These are phyloP conservation scores for Myathropa florea DNA, from an alignment of 2,888 invertebrate species.

Conservation along the genomic window DNA sequence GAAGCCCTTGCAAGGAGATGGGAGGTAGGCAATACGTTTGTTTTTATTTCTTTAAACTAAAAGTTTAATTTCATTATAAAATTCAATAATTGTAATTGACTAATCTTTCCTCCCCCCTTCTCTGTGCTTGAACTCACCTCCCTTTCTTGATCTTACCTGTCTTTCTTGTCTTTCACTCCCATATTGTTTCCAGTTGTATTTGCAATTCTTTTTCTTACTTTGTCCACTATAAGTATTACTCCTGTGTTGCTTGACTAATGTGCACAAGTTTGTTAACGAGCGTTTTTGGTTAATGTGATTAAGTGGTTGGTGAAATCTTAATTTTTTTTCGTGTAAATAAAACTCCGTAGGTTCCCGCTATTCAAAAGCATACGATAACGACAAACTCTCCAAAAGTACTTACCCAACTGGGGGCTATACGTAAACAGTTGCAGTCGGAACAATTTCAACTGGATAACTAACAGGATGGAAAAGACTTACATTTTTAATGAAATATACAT, in stretches of 20 bases:
- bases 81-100: not conserved
- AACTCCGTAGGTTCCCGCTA: constrained; percentile 82
- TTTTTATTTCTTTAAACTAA: not conserved
- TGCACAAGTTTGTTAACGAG: not conserved
- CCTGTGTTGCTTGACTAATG: not conserved
- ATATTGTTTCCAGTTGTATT: not conserved
- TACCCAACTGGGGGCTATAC: constrained; percentile 86
- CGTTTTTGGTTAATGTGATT: not conserved
- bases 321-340: not conserved
- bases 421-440: constrained; percentile 85
- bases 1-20: constrained; percentile 81
- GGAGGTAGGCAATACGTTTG: constrained; percentile 79
- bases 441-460: constrained; percentile 83
- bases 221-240: no score
- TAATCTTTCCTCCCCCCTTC: not conserved
- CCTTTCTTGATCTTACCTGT: no score
- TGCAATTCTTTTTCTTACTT: not conserved
- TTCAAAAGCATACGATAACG: constrained; percentile 81
- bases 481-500: not conserved
- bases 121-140: not conserved
- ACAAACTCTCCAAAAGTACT: constrained; percentile 81
- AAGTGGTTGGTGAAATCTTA: not conserved
- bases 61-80: no score
- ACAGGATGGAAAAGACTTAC: not conserved
- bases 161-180: not conserved